Evolutionary conservation across 2,113 vertebrate species (phyloP), one percentile per base, ranked within the genome.

Genomic region (Scortum barcoo): DNA sequence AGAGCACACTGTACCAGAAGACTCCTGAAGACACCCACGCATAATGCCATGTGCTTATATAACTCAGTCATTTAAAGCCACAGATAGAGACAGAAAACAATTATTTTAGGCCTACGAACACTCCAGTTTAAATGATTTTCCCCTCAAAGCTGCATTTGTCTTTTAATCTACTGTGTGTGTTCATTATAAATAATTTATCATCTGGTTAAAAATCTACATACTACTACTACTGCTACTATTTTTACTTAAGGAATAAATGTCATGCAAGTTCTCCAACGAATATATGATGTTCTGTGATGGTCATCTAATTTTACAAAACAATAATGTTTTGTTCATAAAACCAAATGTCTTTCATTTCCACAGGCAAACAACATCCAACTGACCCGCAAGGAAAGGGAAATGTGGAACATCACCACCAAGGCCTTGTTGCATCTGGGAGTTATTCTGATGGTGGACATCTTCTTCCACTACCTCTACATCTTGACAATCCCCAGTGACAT

Each of bases 401-500:
- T 99, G 95, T 97, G 93, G 97, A 96, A 81, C 86, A 99, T 99
- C 90, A 95, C 88, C 3, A 89, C 94, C 60, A 95, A 94, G 11
- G 98, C 97, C 0, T 73, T 96, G 17, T 42, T 96, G 84, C 96
- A 99, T 2, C 90, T 96, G 57, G 95, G 84, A 36, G 90, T 94
- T 46, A 92, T 99, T 54, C 3, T 97, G 7, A 78, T 95, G 0
- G 97, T 99, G 89, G 98, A 99, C 12, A 73, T 97, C 86, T 96
- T 98, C 93, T 99, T 99, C 86, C 98, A 99, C 87, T 99, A 96
- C 90, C 97, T 99, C 88, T 99, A 99, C 94, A 99, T 99, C 93
- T 91, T 99, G 90, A 97, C 97, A 57, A 98, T 99, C 76, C 98
- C 98, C 63, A 95, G 85, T 0, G 98, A 99, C 94, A 93, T 99